Percentiles rank a stretch among this genome's conserved stretches.
phyloP scores from a whole-genome alignment of 2,888 invertebrate genomes.

The Plagodis pulveraria region DNA sequence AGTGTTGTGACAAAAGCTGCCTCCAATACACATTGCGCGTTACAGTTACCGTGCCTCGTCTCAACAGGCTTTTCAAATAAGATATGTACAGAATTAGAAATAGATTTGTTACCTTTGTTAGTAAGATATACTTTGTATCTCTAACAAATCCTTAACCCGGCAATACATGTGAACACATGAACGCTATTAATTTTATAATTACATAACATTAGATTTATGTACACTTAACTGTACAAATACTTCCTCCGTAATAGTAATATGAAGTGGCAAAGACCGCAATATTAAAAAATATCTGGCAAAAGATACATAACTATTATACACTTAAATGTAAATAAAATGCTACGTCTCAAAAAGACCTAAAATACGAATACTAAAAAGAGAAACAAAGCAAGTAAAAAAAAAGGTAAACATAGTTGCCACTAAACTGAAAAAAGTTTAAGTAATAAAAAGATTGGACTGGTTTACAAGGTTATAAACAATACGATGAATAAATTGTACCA shows the following conservation, averaged over 20 bases:
- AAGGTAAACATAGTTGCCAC: conserved; percentile 57
- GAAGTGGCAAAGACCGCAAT: conserved; percentile 67
- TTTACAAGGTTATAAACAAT: conserved; percentile 40
- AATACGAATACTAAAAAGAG: conserved; percentile 49
- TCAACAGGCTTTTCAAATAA: conserved; percentile 32
- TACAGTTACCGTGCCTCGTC: conserved; percentile 13
- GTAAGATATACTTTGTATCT: conserved; percentile 50
- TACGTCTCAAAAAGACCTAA: conserved; percentile 62
- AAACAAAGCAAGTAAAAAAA: conserved; percentile 46
- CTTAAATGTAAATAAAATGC: conserved; percentile 54
- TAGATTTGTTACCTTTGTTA: conserved; percentile 44
- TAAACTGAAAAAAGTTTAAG: conserved; percentile 27
- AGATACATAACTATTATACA: conserved; percentile 44
- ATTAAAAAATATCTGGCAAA: conserved; percentile 57
- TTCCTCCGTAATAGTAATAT: conserved; percentile 44
- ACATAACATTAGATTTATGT: conserved; percentile 52
- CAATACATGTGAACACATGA: conserved; percentile 65
- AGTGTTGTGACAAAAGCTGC: conserved; percentile 16
- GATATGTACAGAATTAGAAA: conserved; percentile 51
- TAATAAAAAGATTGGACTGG: conserved; percentile 42
- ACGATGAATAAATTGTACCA: conserved; percentile 62
- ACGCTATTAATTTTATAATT: conserved; percentile 53
- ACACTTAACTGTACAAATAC: conserved; percentile 47
- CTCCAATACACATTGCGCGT: conserved; percentile 9
- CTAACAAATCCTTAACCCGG: conserved; percentile 51